Evolutionary conservation across 1,140 invertebrate species (phyloP).

Genomic region (Drosophila saltans): DNA sequence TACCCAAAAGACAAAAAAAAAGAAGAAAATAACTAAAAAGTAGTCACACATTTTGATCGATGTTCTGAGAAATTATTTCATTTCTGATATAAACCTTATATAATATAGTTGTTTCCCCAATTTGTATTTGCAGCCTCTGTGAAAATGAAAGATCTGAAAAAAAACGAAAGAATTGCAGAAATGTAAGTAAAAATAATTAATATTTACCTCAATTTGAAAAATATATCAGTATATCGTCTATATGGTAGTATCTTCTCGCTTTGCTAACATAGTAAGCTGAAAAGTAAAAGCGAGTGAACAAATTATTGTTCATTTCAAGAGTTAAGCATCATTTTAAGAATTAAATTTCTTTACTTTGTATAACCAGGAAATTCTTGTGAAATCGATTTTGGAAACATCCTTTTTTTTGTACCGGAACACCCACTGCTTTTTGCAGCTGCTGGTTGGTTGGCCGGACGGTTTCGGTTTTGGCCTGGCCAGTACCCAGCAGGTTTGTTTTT

Average conservation of each 20-base stretch:
- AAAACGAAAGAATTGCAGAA: not conserved
- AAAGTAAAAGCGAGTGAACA: no score
- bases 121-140: no score
- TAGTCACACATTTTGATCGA: conserved; percentile 11
- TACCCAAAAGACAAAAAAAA: conserved; percentile 14
- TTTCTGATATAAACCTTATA: not conserved
- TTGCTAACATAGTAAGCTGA: no score
- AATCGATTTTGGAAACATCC: conserved; percentile 5
- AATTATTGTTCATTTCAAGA: no score
- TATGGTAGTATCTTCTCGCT: no score
- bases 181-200: no score
- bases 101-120: no score
- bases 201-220: no score
- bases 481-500: conserved; percentile 7
- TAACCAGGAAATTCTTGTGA: not conserved
- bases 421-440: conserved; percentile 2
- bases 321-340: no score
- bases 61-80: conserved; percentile 28
- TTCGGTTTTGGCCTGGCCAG: not conserved
- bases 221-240: no score
- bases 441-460: not conserved
- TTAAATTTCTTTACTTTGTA: no score
- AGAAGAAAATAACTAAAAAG: conserved; percentile 1
- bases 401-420: not conserved
- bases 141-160: not conserved